phyloP scores from a whole-genome alignment of 2,888 invertebrate species.

The Erebia aethiops region DNA sequence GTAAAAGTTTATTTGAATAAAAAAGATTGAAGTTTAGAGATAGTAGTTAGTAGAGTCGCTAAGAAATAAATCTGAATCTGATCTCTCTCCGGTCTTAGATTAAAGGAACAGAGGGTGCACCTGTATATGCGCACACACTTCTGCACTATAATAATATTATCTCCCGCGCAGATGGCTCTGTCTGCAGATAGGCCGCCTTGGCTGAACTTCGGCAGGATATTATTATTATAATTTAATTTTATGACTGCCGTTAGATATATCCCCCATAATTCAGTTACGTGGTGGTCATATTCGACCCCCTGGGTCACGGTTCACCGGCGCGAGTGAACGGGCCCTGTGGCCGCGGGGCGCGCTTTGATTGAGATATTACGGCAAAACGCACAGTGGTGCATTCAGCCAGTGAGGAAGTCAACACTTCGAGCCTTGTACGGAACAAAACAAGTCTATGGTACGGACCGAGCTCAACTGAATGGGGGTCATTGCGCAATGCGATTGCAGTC shows the following conservation, averaged over 20 bases:
- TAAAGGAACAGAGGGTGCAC: too few species aligned
- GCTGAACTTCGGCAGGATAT: too few species aligned
- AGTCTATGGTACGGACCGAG: not conserved
- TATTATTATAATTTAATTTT: too few species aligned
- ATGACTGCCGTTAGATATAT: not conserved
- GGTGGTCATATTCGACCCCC: constrained; percentile 28
- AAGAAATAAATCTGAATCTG: too few species aligned
- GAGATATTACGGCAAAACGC: constrained; percentile 37
- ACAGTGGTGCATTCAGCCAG: constrained; percentile 37
- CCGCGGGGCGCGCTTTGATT: constrained; percentile 33
- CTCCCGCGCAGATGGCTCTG: too few species aligned
- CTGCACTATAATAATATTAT: too few species aligned
- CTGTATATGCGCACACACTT: too few species aligned
- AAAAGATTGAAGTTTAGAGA: too few species aligned
- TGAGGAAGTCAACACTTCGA: constrained; percentile 11
- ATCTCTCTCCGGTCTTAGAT: too few species aligned
- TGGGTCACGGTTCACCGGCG: constrained; percentile 41
- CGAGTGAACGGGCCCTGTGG: constrained; percentile 40
- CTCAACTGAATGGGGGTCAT: not conserved
- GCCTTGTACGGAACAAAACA: not conserved
- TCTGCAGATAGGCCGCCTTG: too few species aligned
- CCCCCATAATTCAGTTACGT: not conserved
- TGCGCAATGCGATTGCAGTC: not conserved
- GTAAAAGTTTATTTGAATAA: too few species aligned
- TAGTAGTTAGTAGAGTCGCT: too few species aligned